Percentiles rank a stretch among this genome's conserved stretches.
phyloP scores from a whole-genome alignment of 2,888 invertebrate genomes.

The Diaprepes abbreviatus region DNA sequence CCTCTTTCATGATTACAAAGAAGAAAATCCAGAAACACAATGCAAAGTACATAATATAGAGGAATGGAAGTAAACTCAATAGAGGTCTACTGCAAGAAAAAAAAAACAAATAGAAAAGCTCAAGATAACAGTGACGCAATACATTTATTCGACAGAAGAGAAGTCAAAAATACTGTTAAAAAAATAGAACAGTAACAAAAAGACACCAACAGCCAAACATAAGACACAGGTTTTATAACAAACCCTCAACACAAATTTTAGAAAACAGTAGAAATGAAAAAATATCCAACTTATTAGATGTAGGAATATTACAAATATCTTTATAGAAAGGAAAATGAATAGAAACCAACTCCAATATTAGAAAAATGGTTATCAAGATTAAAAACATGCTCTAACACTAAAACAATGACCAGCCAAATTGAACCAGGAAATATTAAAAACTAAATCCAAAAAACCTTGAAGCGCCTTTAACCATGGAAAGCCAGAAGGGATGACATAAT shows the following conservation, averaged over 20 bases:
- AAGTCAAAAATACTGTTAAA: slow-evolving; percentile 4
- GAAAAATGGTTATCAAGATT: slow-evolving; percentile 37
- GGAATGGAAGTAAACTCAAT: neutral
- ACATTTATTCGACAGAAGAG: slow-evolving; percentile 27
- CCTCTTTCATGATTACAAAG: too few species aligned
- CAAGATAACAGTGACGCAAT: slow-evolving; percentile 34
- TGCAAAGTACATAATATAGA: neutral
- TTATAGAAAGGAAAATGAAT: too few species aligned
- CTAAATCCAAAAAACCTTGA: too few species aligned
- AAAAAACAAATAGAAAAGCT: slow-evolving; percentile 33
- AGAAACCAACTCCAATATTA: slow-evolving; percentile 17
- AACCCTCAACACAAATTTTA: too few species aligned
- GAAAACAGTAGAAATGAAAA: too few species aligned
- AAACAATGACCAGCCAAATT: slow-evolving; percentile 25
- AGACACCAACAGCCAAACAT: too few species aligned
- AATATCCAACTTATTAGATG: too few species aligned
- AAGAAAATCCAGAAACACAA: slow-evolving; percentile 17
- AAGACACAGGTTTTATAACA: too few species aligned
- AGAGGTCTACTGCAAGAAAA: slow-evolving; percentile 23
- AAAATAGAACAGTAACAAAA: slow-evolving; percentile 13
- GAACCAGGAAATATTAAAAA: too few species aligned
- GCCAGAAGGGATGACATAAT: slow-evolving; percentile 48
- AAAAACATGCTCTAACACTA: slow-evolving; percentile 3
- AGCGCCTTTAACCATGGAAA: too few species aligned
- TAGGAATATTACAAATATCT: too few species aligned